Evolutionary conservation across 2,888 invertebrate genomes (phyloP).

Genomic region (Beris chalybata): DNA sequence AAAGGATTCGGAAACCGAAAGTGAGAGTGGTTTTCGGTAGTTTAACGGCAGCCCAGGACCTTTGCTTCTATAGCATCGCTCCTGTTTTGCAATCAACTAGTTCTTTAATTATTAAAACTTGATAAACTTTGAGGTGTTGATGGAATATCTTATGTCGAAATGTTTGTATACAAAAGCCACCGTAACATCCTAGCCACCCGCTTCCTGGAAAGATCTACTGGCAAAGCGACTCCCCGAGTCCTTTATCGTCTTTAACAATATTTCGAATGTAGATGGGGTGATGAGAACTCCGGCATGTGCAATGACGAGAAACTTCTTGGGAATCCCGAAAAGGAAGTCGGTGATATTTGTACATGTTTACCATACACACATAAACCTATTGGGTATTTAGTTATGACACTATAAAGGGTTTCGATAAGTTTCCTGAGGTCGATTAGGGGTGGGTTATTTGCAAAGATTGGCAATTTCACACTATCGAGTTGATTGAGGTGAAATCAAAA

Average conservation of each 20-base stretch:
- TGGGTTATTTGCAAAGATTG: no score
- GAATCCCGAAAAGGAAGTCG: background rate
- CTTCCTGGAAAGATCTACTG: no score
- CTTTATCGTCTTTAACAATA: no score
- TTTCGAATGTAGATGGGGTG: background rate
- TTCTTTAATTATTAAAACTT: constrained; percentile 41
- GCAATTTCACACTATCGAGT: no score
- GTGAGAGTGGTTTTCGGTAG: constrained; percentile 29
- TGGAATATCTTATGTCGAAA: constrained; percentile 38
- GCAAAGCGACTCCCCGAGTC: no score
- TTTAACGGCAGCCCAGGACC: constrained; percentile 21
- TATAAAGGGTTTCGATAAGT: no score
- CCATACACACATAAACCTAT: no score
- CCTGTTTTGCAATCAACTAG: constrained; percentile 38
- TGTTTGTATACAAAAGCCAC: constrained; percentile 15
- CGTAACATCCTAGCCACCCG: background rate
- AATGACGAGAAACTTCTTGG: background rate
- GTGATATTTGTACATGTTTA: no score
- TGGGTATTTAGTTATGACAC: no score
- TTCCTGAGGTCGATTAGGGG: no score
- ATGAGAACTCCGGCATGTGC: background rate
- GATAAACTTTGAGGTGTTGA: constrained; percentile 42
- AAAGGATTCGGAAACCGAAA: constrained; percentile 20
- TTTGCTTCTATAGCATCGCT: background rate
- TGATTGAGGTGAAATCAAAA: no score